Base-by-base conservation (phyloP, 2,797 vertebrate species). In the Pseudomugil gertrudae region DNA sequence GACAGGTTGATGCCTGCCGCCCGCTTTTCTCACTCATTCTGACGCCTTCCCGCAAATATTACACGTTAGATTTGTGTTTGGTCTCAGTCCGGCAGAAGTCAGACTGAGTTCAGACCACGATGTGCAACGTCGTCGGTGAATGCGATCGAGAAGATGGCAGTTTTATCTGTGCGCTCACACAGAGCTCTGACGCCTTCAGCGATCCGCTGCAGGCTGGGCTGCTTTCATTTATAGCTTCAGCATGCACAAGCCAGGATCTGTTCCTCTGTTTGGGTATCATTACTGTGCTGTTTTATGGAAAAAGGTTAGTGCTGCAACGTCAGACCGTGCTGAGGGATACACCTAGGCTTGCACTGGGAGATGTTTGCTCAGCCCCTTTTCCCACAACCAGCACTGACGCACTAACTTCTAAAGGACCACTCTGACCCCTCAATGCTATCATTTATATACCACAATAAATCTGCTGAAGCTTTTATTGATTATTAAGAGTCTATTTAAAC, bases 61-160 rank as follows among this genome's bases (percentile, higher is more conserved):
- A 29, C 17, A 32, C 40, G 15, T 32, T n/a, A 19, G 69, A 54
- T 63, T 43, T 26, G 13, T 7, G 57, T n/a, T 21, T 30, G 19
- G 26, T 69, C 9, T 26, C 30, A 38, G 57, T 70, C 50, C 32
- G 14, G 23, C 53, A 24, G 0, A 40, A 40, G 15, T 40, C 38
- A 56, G 19, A 35, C 1, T 21, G 19, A 52, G 9, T 33, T 23
- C 3, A 9, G n/a, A 47, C n/a, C 43, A 47, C 43, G 5, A 21
- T 47, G 43, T 21, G 21, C 9, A 21, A 10, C 19, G 43, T 47
- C n/a, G 43, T 21, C 43, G 43, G 23, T 8, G 21, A n/a, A 47
- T n/a, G n/a, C 43, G n/a, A 47, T 23, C 11, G 26, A 48, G 57
- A 78, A 67, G 15, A 74, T 64, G 63, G 58, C 55, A 64, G 45